A percentile compares a stretch with the other conserved stretches of the same genome.
These are phyloP conservation scores for Arion vulgaris DNA, from an alignment of 1,140 invertebrate species.

Conservation along the genomic window DNA sequence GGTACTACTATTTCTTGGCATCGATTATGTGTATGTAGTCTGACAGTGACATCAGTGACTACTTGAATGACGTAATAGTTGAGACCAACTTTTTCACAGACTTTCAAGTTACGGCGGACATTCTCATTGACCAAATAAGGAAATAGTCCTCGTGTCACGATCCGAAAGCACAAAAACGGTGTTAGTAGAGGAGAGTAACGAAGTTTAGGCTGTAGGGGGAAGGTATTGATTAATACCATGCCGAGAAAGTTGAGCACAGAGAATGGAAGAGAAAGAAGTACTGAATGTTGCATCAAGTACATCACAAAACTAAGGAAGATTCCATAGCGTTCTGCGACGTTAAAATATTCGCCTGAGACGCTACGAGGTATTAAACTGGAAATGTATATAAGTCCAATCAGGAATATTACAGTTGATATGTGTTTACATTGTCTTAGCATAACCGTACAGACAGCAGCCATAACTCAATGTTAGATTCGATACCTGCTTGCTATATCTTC, in stretches of 20 bases:
- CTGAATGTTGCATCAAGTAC: slow-evolving; percentile 54
- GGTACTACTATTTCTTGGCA: slow-evolving; percentile 90
- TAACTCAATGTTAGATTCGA: no score
- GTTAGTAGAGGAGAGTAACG: slow-evolving; percentile 91
- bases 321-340: slow-evolving; percentile 42
- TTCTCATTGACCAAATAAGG: slow-evolving; percentile 91
- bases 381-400: background rate
- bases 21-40: slow-evolving; percentile 81
- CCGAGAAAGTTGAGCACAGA: slow-evolving; percentile 58
- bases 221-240: slow-evolving; percentile 92
- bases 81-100: slow-evolving; percentile 89
- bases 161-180: slow-evolving; percentile 94
- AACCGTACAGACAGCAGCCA: no score
- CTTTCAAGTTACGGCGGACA: slow-evolving; percentile 89
- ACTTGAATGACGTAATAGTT: slow-evolving; percentile 98
- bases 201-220: slow-evolving; percentile 91
- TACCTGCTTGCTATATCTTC: no score
- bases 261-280: slow-evolving; percentile 52
- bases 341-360: background rate
- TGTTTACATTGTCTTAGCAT: background rate
- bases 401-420: background rate
- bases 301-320: slow-evolving; percentile 46
- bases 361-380: background rate
- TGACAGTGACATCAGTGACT: slow-evolving; percentile 91
- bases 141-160: slow-evolving; percentile 96